These are phyloP conservation scores for Bovichtus variegatus DNA, from an alignment of 2,797 vertebrate species.

Conservation along the genomic window DNA sequence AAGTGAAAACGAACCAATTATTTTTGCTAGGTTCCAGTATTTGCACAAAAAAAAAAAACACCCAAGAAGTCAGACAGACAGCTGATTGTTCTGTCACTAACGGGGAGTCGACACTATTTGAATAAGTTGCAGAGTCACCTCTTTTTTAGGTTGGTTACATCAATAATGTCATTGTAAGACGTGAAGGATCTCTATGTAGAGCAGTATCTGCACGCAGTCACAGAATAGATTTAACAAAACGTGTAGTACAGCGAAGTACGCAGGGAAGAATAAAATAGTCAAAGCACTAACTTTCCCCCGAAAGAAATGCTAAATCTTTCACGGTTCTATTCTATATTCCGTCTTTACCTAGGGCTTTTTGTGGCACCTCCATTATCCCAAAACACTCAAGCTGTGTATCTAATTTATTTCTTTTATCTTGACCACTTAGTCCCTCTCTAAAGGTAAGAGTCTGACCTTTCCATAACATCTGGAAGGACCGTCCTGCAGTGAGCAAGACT, in stretches of 20 bases:
- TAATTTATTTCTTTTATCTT: slow-evolving; percentile 48
- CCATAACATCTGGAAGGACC: slow-evolving; percentile 50
- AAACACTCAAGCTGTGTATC: slow-evolving; percentile 37
- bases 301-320: not conserved
- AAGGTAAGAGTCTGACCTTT: slow-evolving; percentile 67
- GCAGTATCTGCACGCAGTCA: slow-evolving; percentile 1
- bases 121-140: not conserved
- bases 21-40: slow-evolving; percentile 21
- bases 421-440: slow-evolving; percentile 50
- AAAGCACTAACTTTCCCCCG: not conserved
- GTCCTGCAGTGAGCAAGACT: slow-evolving; percentile 63
- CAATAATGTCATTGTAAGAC: slow-evolving; percentile 21
- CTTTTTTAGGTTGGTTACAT: not conserved
- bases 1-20: slow-evolving; percentile 11
- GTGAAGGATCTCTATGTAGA: slow-evolving; percentile 10
- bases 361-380: slow-evolving; percentile 7
- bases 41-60: slow-evolving; percentile 1
- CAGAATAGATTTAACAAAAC: slow-evolving; percentile 7
- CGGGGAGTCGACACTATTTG: slow-evolving; percentile 12
- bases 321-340: not conserved
- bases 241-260: not conserved
- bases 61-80: not conserved
- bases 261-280: not conserved
- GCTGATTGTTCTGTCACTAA: not conserved
- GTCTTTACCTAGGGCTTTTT: slow-evolving; percentile 2